phyloP scores from a whole-genome alignment of 2,888 invertebrate species.

The Venusia cambrica region DNA sequence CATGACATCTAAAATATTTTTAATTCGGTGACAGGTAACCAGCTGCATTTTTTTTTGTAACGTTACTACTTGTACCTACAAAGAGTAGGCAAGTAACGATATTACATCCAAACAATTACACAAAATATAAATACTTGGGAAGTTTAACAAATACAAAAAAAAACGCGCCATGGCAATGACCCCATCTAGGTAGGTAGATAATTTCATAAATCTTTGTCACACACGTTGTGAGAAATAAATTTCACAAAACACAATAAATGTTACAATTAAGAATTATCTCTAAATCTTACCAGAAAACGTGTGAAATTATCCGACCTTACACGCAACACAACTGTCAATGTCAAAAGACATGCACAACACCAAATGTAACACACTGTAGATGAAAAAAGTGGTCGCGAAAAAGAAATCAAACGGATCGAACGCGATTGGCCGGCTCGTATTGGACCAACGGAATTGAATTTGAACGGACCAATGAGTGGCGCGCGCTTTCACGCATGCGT shows the following conservation, averaged over 20 bases:
- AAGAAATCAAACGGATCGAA: constrained; percentile 68
- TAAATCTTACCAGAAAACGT: constrained; percentile 60
- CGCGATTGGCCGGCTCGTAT: constrained; percentile 62
- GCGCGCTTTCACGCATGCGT: constrained; percentile 50
- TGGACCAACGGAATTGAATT: constrained; percentile 61
- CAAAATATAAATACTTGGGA: no score
- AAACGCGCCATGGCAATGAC: constrained; percentile 27
- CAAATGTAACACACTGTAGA: constrained; percentile 60
- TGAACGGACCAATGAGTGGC: constrained; percentile 52
- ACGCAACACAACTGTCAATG: constrained; percentile 49
- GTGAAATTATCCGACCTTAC: constrained; percentile 67
- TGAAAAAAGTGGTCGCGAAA: constrained; percentile 58
- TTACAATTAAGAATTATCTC: constrained; percentile 48
- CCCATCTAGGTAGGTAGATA: constrained; percentile 15
- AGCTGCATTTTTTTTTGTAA: no score
- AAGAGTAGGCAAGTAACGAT: no score
- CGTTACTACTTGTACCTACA: no score
- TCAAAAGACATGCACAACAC: constrained; percentile 60
- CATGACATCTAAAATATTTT: no score
- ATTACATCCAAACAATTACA: no score
- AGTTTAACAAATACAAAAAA: constrained; percentile 22
- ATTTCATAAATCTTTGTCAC: constrained; percentile 26
- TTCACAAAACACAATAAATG: constrained; percentile 37
- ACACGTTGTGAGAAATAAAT: constrained; percentile 31
- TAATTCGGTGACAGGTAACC: no score